Base-by-base conservation (phyloP, 2,888 invertebrate genomes). In the Craniophora ligustri region DNA sequence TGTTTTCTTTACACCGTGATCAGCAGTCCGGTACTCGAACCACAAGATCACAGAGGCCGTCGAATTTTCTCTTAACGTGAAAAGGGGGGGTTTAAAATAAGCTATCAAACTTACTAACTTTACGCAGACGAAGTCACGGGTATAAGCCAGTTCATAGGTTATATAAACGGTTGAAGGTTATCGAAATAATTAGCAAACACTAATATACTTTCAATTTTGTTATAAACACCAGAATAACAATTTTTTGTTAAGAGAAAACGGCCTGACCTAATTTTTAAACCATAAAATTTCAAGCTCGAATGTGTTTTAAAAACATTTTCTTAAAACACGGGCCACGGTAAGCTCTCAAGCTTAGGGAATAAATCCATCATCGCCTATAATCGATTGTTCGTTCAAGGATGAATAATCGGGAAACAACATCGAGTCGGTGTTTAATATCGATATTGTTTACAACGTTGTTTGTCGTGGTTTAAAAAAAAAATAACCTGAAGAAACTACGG, bases 331-430 rank as follows among this genome's bases (percentile, higher is more conserved):
- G 21, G 26, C 18, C 18, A 14, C 35, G 49, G 65, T 72, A 40
- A 57, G 48, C 62, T 67, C 53, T 59, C 56, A 60, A 53, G 56
- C 47, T 51, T 30, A 39, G 58, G 66, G 70, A 67, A 76, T 72
- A 78, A 79, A 87, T 88, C 80, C 84, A 85, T 87, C 87, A 85
- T 79, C 62, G 67, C 56, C 51, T 21, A 57, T 84, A 86, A 88
- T 85, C 85, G 87, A 84, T 84, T 79, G 81, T 69, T 76, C 83
- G 68, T 56, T 75, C 72, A 72, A 61, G 74, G 57, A 70, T 78
- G 79, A 84, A 81, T 82, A 82, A 84, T 86, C 69, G 60, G 67
- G 69, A 79, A 69, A 68, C 75, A 69, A 65, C 63, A 69, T 67
- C 49, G 51, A 49, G 32, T 60, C 44, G 21, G 23, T 65, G 59